Percentiles rank a stretch among this genome's conserved stretches.
These are phyloP conservation scores for Apis mellifera DNA, from an alignment of 1,140 invertebrate genomes.

Conservation along the genomic window DNA sequence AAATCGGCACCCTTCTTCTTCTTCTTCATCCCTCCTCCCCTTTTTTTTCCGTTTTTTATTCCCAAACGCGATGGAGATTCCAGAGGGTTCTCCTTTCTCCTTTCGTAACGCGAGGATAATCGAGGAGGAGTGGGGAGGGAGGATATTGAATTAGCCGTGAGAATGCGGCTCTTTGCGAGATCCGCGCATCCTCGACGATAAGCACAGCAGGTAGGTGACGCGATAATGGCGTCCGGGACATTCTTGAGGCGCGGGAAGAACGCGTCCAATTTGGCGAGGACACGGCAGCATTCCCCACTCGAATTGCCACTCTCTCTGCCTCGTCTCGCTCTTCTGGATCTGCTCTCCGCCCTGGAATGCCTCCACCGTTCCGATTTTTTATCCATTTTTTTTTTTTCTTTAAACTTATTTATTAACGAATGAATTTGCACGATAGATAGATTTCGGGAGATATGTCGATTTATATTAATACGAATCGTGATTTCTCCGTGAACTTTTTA, in stretches of 20 bases:
- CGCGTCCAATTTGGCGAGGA: slow-evolving; percentile 9
- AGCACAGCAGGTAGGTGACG: background rate
- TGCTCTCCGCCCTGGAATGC: background rate
- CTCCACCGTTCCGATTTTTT: too few species aligned
- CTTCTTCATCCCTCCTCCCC: background rate
- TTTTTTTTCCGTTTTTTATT: background rate
- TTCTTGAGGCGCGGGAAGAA: background rate
- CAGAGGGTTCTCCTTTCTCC: background rate
- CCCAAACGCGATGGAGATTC: background rate
- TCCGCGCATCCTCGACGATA: background rate
- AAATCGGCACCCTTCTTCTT: background rate
- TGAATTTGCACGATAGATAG: too few species aligned
- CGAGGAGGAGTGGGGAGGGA: background rate
- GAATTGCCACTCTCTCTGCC: background rate
- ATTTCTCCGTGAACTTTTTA: too few species aligned
- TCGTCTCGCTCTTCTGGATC: too few species aligned
- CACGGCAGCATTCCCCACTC: background rate
- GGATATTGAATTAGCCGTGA: slow-evolving; percentile 35
- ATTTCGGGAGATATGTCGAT: too few species aligned
- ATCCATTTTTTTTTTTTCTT: too few species aligned
- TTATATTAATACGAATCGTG: too few species aligned
- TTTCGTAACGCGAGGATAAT: background rate
- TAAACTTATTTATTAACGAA: too few species aligned
- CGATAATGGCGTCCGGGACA: slow-evolving; percentile 16
- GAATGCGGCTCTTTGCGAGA: slow-evolving; percentile 20